Evolutionary conservation across 2,888 invertebrate genomes (phyloP).

Genomic region (Drosophila subsilvestris): DNA sequence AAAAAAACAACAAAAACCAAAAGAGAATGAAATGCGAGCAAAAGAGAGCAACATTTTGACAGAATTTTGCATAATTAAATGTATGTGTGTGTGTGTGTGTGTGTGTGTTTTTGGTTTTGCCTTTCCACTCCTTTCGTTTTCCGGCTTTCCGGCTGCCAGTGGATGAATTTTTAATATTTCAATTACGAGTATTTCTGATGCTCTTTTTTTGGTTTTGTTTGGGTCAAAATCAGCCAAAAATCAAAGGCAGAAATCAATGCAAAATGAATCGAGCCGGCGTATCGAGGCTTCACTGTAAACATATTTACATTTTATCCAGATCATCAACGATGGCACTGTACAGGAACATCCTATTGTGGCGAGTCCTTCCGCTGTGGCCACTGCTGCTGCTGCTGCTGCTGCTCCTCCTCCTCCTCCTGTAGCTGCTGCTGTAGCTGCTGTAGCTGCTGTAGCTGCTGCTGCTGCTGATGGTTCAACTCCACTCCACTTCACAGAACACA

Average conservation of each 20-base stretch:
- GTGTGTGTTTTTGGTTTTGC: no score
- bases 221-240: not conserved
- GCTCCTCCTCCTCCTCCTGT: slow-evolving; percentile 1
- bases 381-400: slow-evolving; percentile 4
- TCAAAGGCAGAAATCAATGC: not conserved
- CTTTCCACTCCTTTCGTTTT: not conserved
- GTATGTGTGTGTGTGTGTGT: not conserved
- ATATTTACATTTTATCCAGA: slow-evolving; percentile 69
- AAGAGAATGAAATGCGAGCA: not conserved
- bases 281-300: not conserved
- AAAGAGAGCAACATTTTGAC: slow-evolving; percentile 4
- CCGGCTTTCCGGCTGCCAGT: not conserved
- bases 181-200: not conserved
- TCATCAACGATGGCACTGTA: slow-evolving; percentile 60
- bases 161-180: not conserved
- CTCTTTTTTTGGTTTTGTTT: no score
- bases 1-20: not conserved
- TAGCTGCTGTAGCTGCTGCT: not conserved
- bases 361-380: not conserved
- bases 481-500: slow-evolving; percentile 37
- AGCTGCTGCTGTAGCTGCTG: not conserved
- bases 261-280: not conserved
- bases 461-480: not conserved
- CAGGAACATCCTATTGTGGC: slow-evolving; percentile 58
- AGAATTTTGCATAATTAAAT: slow-evolving; percentile 7